Conservation (phyloP, 2,113 vertebrate genomes). For the Eleginops maclovinus region DNA sequence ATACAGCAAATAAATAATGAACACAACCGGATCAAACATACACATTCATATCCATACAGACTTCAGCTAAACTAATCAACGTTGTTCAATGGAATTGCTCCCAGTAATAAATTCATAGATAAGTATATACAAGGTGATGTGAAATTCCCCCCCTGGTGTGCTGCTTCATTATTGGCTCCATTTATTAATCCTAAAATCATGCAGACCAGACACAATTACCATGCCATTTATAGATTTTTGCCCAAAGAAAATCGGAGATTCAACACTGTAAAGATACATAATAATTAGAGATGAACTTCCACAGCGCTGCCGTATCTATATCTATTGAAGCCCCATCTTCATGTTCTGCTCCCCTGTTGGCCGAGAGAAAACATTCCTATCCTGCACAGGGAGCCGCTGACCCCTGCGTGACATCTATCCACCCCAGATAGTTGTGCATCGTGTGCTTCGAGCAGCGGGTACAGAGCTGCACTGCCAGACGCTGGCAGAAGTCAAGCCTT, state of each 20-base stretch:
- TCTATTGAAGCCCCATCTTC: constrained; percentile 2
- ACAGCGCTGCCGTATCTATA: background rate
- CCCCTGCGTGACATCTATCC: constrained; percentile 68
- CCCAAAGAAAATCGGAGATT: background rate
- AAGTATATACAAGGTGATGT: background rate
- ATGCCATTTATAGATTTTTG: background rate
- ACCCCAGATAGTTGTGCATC: constrained; percentile 56
- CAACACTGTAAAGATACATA: background rate
- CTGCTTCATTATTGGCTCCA: background rate
- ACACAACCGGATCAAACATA: background rate
- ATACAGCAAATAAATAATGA: background rate
- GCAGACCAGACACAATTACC: background rate
- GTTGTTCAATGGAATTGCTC: background rate
- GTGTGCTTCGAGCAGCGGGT: constrained; percentile 50
- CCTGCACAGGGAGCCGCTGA: constrained; percentile 56
- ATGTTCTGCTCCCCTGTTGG: constrained; percentile 18
- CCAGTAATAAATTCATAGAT: background rate
- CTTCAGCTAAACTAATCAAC: background rate
- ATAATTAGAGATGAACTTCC: background rate
- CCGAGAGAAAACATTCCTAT: constrained; percentile 46
- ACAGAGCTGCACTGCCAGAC: constrained; percentile 32
- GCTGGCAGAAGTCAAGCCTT: constrained; percentile 56
- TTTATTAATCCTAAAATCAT: background rate
- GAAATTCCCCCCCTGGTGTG: background rate
- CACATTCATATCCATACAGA: background rate